These are phyloP conservation scores for Pomphorhynchus laevis DNA, from an alignment of 1,140 invertebrate genomes.

Conservation along the genomic window DNA sequence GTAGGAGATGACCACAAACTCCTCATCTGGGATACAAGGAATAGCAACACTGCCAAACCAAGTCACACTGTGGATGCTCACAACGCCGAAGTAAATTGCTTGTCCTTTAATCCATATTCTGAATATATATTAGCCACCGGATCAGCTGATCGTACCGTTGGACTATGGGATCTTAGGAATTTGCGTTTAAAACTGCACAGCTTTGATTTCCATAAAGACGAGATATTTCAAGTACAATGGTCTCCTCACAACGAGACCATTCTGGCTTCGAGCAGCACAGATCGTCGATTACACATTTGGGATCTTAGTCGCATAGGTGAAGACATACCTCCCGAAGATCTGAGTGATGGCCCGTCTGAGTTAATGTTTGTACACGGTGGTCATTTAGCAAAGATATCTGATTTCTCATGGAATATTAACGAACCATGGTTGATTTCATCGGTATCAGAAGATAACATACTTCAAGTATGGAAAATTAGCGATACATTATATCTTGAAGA, in stretches of 20 bases:
- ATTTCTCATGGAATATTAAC: background rate
- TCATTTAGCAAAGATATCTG: background rate
- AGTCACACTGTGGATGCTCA: background rate
- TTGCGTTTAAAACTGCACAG: background rate
- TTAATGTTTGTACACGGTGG: background rate
- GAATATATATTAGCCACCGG: background rate
- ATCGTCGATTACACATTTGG: background rate
- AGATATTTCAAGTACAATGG: background rate
- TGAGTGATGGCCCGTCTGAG: background rate
- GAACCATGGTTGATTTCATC: background rate
- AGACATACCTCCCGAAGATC: background rate
- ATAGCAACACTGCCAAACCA: background rate
- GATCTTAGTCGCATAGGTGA: background rate
- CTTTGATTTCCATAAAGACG: background rate
- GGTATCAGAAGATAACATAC: background rate
- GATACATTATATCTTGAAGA: too few relatives aligned
- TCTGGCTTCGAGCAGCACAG: background rate
- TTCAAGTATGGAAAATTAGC: slow-evolving; percentile 1
- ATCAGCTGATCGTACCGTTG: background rate
- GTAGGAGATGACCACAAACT: slow-evolving; percentile 26
- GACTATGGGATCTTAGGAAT: background rate
- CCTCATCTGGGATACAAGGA: background rate
- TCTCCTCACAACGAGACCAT: background rate
- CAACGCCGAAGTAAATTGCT: background rate
- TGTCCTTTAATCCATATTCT: background rate